phyloP scores from a whole-genome alignment of 2,888 invertebrate species.

The Orthosia cruda region DNA sequence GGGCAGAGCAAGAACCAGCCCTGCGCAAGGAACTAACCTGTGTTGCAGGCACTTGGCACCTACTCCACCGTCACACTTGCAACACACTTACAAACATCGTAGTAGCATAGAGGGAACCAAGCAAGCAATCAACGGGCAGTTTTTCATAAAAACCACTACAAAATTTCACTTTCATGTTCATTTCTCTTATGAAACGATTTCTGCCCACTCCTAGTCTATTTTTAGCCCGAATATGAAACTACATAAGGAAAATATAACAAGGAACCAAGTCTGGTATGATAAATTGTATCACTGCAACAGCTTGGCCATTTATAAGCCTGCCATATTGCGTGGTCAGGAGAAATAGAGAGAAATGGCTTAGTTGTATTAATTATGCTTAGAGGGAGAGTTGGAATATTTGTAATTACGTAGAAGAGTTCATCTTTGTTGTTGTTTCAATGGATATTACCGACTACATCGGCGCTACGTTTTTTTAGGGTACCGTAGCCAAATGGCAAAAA shows the following conservation, averaged over 20 bases:
- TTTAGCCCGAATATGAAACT: conserved; percentile 20
- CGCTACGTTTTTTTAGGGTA: too few species aligned
- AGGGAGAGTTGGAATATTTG: not conserved
- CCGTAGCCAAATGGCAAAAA: too few species aligned
- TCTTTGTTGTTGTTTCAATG: too few species aligned
- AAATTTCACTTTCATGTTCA: not conserved
- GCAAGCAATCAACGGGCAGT: too few species aligned
- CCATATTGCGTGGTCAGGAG: conserved; percentile 18
- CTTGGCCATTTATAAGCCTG: conserved; percentile 38
- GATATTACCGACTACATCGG: too few species aligned
- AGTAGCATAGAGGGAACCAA: too few species aligned
- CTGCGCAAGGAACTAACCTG: too few species aligned
- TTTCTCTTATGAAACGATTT: conserved; percentile 6
- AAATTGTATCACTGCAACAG: conserved; percentile 38
- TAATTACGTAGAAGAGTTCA: not conserved
- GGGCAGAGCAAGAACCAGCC: too few species aligned
- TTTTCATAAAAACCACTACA: not conserved
- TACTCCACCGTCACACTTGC: too few species aligned
- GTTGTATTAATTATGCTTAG: conserved; percentile 22
- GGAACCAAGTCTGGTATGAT: conserved; percentile 19
- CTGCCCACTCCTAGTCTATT: conserved; percentile 22
- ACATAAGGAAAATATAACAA: conserved; percentile 44
- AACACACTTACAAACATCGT: too few species aligned
- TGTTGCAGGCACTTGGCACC: too few species aligned
- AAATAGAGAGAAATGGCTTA: not conserved